Conservation (phyloP, 2,113 vertebrate genomes). For the Heterocephalus glaber region DNA sequence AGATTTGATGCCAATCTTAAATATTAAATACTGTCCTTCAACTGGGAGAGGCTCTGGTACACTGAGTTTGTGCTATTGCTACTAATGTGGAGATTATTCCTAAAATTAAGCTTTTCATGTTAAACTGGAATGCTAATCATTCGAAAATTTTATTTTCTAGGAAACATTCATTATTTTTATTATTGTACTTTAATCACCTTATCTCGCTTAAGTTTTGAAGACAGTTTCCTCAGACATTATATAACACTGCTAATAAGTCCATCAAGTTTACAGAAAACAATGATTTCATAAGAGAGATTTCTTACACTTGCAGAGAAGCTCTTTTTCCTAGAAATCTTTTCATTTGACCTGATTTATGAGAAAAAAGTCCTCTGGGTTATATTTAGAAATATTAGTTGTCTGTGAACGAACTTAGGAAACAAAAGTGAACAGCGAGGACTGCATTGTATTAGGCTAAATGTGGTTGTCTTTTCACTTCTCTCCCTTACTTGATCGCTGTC, state of each 20-base stretch:
- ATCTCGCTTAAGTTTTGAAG: slow-evolving; percentile 25
- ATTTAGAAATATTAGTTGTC: background rate
- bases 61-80: background rate
- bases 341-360: background rate
- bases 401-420: background rate
- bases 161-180: background rate
- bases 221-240: background rate
- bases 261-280: background rate
- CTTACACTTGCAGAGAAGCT: background rate
- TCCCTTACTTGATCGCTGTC: background rate
- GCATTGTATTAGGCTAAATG: background rate
- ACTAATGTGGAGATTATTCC: background rate
- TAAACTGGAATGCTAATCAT: background rate
- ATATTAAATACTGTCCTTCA: background rate
- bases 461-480: background rate
- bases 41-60: background rate
- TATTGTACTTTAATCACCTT: background rate
- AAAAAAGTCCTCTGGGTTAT: background rate
- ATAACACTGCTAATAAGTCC: background rate
- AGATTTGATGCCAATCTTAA: background rate
- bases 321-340: background rate
- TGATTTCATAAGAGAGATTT: background rate
- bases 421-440: background rate
- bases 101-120: background rate
- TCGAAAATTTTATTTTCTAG: slow-evolving; percentile 5